These are phyloP conservation scores for Tridacna gigas DNA, from an alignment of 2,888 invertebrate genomes.

Conservation along the genomic window DNA sequence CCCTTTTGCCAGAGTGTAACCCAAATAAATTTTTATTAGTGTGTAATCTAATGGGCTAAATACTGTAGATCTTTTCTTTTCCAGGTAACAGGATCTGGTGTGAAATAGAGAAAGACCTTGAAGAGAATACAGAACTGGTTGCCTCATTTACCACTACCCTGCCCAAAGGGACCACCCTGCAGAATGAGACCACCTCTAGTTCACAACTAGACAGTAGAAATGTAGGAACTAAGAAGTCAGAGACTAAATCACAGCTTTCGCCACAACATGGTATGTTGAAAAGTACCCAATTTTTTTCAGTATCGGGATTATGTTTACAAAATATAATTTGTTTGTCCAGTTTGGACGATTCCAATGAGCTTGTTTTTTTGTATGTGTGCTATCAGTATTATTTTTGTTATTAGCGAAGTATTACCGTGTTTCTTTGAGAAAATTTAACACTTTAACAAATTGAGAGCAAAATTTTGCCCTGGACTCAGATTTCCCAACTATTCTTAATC, in stretches of 20 bases:
- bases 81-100: conserved; percentile 80
- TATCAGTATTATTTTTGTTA: no score
- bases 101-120: conserved; percentile 76
- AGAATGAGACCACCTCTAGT: background rate
- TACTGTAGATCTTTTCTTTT: background rate
- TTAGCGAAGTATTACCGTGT: no score
- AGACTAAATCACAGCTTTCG: conserved; percentile 47
- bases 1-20: background rate
- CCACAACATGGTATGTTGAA: conserved; percentile 55
- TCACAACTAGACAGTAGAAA: background rate
- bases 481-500: no score
- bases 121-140: conserved; percentile 74
- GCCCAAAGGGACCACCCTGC: conserved; percentile 4
- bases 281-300: no score
- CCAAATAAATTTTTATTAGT: background rate
- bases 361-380: no score
- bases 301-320: no score
- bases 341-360: no score
- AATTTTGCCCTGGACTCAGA: no score
- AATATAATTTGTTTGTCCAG: no score
- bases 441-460: no score
- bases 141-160: conserved; percentile 74
- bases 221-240: conserved; percentile 35
- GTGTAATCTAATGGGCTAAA: background rate
- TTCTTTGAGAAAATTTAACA: no score